Conservation (phyloP, 2,113 vertebrate genomes). For the Ahaetulla prasina region DNA sequence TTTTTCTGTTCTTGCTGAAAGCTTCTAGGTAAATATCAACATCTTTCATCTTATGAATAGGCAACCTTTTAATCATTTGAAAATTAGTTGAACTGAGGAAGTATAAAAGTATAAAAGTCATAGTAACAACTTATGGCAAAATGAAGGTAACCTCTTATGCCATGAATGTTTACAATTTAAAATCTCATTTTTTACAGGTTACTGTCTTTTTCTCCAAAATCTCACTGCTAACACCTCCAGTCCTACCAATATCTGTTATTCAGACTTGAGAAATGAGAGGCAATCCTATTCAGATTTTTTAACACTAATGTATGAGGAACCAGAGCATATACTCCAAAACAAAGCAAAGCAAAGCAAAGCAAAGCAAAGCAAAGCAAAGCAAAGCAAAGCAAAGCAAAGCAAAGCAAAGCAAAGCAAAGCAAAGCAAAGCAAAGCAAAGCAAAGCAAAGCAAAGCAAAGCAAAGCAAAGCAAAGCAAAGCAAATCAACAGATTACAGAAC, state of each 20-base stretch:
- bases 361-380: background rate
- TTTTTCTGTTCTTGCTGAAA: background rate
- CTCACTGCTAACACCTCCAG: background rate
- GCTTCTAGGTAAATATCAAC: background rate
- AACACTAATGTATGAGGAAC: background rate
- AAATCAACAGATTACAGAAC: background rate
- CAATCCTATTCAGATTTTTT: background rate
- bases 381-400: background rate
- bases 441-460: background rate
- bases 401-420: background rate
- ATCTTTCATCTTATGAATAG: background rate
- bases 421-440: background rate
- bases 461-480: background rate
- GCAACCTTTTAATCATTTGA: background rate
- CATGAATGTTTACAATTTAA: background rate
- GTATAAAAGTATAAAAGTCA: background rate
- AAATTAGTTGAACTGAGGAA: background rate
- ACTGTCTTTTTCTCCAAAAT: background rate
- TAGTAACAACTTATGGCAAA: background rate
- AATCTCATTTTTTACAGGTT: background rate
- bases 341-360: background rate
- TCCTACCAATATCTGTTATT: background rate
- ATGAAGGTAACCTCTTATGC: background rate
- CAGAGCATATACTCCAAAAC: background rate
- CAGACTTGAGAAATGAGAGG: background rate